Evolutionary conservation across 2,888 invertebrate genomes (phyloP).

Genomic region (Axea sp.): DNA sequence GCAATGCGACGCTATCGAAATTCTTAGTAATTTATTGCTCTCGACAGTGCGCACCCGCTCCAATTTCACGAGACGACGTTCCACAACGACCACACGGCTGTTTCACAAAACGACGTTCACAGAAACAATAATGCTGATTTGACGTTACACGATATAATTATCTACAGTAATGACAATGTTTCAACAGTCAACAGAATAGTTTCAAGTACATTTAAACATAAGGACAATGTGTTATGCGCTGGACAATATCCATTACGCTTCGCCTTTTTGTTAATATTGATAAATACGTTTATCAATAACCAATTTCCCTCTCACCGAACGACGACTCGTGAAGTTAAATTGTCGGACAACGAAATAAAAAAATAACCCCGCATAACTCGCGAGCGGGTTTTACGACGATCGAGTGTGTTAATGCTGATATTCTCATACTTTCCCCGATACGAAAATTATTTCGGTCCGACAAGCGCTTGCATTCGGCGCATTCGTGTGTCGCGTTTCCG

Average conservation of each 20-base stretch:
- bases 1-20: slow-evolving; percentile 40
- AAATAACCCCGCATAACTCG: too few species aligned
- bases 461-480: too few species aligned
- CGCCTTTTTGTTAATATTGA: slow-evolving; percentile 1
- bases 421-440: too few species aligned
- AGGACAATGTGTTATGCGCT: slow-evolving; percentile 23
- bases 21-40: slow-evolving; percentile 46
- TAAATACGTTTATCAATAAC: slow-evolving; percentile 2
- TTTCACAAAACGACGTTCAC: slow-evolving; percentile 33
- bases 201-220: slow-evolving; percentile 24
- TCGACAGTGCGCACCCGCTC: slow-evolving; percentile 31
- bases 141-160: slow-evolving; percentile 36
- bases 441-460: too few species aligned
- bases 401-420: too few species aligned
- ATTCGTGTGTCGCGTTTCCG: too few species aligned
- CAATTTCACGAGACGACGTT: slow-evolving; percentile 46
- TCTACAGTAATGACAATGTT: slow-evolving; percentile 37
- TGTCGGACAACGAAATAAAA: too few species aligned
- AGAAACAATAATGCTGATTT: slow-evolving; percentile 48
- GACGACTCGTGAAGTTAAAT: too few species aligned
- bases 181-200: slow-evolving; percentile 42
- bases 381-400: too few species aligned
- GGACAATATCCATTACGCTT: slow-evolving; percentile 21
- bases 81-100: slow-evolving; percentile 33
- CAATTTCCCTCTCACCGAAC: too few species aligned